A percentile compares a stretch with the other conserved stretches of the same genome.
Evolutionary conservation across 1,140 invertebrate genomes (phyloP).

Genomic region (Leptinotarsa undecemlineata): DNA sequence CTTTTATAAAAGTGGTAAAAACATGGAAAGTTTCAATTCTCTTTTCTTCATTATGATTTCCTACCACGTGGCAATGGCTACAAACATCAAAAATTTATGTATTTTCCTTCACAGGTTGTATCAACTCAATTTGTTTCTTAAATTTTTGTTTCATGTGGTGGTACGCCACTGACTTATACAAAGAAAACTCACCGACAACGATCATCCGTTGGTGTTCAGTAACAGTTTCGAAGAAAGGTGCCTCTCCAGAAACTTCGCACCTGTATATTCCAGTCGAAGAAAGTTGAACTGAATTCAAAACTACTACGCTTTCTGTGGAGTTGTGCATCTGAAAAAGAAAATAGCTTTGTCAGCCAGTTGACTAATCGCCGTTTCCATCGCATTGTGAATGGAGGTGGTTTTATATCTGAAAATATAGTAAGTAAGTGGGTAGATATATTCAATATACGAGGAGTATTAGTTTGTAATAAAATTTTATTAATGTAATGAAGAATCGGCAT

Average conservation of each 20-base stretch:
- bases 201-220: conserved; percentile 74
- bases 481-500: too few species aligned
- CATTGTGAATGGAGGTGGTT: background rate
- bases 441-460: too few species aligned
- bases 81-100: too few species aligned
- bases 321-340: conserved; percentile 68
- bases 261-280: conserved; percentile 78
- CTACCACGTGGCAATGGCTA: too few species aligned
- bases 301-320: conserved; percentile 74
- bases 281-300: conserved; percentile 73
- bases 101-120: too few species aligned
- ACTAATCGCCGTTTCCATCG: background rate
- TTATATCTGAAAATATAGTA: background rate
- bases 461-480: too few species aligned
- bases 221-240: conserved; percentile 77
- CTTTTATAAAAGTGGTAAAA: too few species aligned
- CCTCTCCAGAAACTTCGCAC: conserved; percentile 85
- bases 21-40: too few species aligned
- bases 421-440: too few species aligned
- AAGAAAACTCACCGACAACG: conserved; percentile 72
- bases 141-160: too few species aligned
- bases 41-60: too few species aligned
- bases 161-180: background rate
- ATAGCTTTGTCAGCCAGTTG: background rate
- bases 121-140: too few species aligned